Percentiles rank a stretch among this genome's conserved stretches.
Conservation (phyloP, 2,113 vertebrate genomes). For the Bos taurus region ARS-UCD2.0 NC_037334.1:106499501-106500000, state of each 20-base stretch:
- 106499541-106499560: conserved; percentile 72
- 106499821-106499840: conserved; percentile 71
- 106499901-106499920: conserved; percentile 61
- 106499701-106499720: conserved; percentile 76
- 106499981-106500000: conserved; percentile 93
- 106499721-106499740: conserved; percentile 76
- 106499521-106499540: conserved; percentile 73
- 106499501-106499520: conserved; percentile 82
- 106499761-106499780: conserved; percentile 75
- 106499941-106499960: conserved; percentile 87
- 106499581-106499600: conserved; percentile 38
- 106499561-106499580: conserved; percentile 67
- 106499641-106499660: conserved; percentile 71
- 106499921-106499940: conserved; percentile 77
- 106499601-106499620: conserved; percentile 60
- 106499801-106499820: conserved; percentile 75
- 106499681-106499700: conserved; percentile 64
- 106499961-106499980: conserved; percentile 88
- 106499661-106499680: conserved; percentile 13
- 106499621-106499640: conserved; percentile 72
- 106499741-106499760: conserved; percentile 60
- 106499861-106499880: conserved; percentile 67
- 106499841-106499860: conserved; percentile 69
- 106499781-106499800: conserved; percentile 70
- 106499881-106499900: conserved; percentile 67